phyloP scores from a whole-genome alignment of 2,888 invertebrate species.

The Pristionchus exspectatus region DNA sequence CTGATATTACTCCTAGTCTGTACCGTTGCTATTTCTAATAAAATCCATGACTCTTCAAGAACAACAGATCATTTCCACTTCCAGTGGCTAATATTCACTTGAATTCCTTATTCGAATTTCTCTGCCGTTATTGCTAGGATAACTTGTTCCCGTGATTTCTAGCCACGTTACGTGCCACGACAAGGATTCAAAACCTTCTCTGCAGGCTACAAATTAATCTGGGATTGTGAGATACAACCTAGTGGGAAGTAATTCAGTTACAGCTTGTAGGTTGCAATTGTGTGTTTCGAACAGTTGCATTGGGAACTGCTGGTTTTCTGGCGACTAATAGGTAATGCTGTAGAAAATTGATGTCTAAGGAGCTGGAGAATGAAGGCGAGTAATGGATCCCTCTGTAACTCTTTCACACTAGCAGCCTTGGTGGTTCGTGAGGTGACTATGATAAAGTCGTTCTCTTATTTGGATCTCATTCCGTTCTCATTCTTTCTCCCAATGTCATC shows the following conservation, averaged over 20 bases:
- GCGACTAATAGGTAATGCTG: background rate
- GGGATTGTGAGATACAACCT: background rate
- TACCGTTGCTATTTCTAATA: background rate
- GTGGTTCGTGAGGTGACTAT: too few relatives aligned
- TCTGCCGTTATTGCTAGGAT: background rate
- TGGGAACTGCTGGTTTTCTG: background rate
- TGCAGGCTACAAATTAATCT: background rate
- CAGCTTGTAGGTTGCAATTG: background rate
- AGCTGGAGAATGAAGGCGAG: too few relatives aligned
- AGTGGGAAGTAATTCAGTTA: background rate
- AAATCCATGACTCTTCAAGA: background rate
- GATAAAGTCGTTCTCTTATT: too few relatives aligned
- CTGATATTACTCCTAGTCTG: too few relatives aligned
- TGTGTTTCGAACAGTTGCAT: background rate
- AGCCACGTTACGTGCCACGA: background rate
- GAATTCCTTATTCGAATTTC: too few relatives aligned
- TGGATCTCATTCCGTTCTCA: too few relatives aligned
- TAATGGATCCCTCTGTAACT: too few relatives aligned
- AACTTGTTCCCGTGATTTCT: background rate
- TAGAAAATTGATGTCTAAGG: too few relatives aligned
- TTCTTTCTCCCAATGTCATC: too few relatives aligned
- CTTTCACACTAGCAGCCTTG: too few relatives aligned
- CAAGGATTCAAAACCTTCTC: background rate
- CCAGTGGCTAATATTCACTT: too few relatives aligned
- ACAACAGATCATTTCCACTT: background rate